Conservation (phyloP, 30 jellyfish, hydroid and myxozoan species). For the Turritopsis dohrnii region DNA sequence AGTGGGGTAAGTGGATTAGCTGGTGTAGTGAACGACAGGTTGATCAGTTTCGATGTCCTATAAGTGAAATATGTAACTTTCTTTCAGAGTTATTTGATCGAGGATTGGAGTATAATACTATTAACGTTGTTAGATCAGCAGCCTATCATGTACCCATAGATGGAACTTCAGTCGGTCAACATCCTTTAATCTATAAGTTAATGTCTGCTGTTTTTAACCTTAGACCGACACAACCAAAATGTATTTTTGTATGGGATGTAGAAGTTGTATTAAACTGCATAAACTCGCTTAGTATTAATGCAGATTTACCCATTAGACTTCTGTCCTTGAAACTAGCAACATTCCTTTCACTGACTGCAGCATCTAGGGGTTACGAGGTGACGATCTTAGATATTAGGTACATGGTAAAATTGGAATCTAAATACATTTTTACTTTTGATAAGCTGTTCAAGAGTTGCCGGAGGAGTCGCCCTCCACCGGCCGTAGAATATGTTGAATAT, state of each 20-base stretch:
- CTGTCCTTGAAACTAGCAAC: background rate
- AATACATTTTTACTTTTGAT: background rate
- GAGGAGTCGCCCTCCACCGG: background rate
- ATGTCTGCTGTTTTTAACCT: constrained; percentile 10
- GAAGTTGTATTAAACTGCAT: background rate
- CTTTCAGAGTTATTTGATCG: constrained; percentile 8
- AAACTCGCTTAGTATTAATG: background rate
- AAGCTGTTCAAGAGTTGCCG: background rate
- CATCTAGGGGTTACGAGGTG: background rate
- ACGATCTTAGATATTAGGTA: background rate
- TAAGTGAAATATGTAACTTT: background rate
- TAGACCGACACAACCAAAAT: constrained; percentile 17
- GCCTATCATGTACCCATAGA: constrained; percentile 7
- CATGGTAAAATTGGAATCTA: background rate
- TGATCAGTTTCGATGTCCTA: constrained; percentile 28
- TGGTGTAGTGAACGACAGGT: constrained; percentile 32
- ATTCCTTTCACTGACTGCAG: background rate
- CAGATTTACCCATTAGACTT: background rate
- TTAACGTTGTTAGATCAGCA: background rate
- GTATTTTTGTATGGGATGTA: background rate
- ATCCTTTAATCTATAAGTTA: constrained; percentile 4
- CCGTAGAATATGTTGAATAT: background rate
- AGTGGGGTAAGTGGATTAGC: constrained; percentile 40
- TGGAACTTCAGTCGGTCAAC: constrained; percentile 26
- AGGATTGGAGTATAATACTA: constrained; percentile 1